A percentile compares a stretch with the other conserved stretches of the same genome.
Conservation (phyloP, 2,797 vertebrate species). For the Gallinago nigripennis region DNA sequence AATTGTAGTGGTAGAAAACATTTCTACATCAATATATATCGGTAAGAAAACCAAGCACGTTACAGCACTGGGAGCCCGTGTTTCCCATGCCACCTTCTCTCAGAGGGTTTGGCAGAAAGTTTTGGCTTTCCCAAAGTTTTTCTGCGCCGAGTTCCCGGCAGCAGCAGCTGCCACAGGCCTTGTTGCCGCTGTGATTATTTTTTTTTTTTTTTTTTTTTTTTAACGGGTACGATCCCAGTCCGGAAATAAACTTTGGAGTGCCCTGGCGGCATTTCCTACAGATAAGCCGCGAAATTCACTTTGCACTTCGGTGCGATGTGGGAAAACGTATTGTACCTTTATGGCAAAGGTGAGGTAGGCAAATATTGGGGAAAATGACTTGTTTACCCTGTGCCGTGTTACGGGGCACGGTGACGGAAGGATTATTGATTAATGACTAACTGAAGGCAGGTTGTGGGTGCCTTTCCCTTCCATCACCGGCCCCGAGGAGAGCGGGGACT, state of each 20-base stretch:
- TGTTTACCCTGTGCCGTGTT: neutral
- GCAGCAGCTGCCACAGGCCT: neutral
- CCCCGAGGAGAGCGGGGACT: neutral
- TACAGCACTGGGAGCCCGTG: neutral
- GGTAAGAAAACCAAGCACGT: neutral
- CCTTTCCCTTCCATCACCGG: neutral
- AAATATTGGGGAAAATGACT: slow-evolving; percentile 21
- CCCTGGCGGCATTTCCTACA: neutral
- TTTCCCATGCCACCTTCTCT: neutral
- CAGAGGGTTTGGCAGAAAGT: neutral
- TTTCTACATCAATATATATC: neutral
- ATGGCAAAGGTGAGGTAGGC: neutral
- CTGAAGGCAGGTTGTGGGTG: neutral
- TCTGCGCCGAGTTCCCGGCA: neutral
- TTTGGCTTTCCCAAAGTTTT: neutral
- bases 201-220: slow-evolving; percentile 46
- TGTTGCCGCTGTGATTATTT: neutral
- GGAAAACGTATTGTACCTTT: neutral
- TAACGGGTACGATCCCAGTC: neutral
- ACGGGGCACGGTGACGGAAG: neutral
- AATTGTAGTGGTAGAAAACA: neutral
- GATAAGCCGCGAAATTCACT: slow-evolving; percentile 18
- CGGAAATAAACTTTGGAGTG: neutral
- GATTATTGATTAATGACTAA: neutral
- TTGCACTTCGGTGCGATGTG: neutral